phyloP scores from a whole-genome alignment of 2,888 invertebrate species.

The Caenorhabditis auriculariae region DNA sequence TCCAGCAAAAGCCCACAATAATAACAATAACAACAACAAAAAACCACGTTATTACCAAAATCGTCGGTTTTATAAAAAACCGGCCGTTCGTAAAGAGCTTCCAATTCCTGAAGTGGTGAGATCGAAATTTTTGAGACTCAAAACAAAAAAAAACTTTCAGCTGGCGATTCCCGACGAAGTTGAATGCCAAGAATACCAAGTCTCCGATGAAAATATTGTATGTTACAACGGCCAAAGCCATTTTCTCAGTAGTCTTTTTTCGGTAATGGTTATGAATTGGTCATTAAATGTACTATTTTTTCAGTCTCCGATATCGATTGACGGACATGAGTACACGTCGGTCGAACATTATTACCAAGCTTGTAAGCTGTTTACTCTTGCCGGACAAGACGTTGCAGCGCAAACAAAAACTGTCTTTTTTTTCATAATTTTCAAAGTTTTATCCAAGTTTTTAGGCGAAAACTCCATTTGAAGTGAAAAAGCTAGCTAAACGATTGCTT shows the following conservation, averaged over 20 bases:
- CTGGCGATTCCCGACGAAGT: neutral
- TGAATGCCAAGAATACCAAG: neutral
- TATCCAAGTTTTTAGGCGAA: neutral
- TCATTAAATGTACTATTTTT: neutral
- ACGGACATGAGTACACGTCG: conserved; percentile 47
- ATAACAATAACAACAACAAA: neutral
- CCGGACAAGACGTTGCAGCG: conserved; percentile 13
- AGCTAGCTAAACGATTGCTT: conserved; percentile 11
- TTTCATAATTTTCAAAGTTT: neutral
- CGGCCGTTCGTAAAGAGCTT: neutral
- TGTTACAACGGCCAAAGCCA: neutral
- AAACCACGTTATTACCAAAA: too few species aligned
- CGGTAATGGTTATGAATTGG: neutral
- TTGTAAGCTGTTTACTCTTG: conserved; percentile 45
- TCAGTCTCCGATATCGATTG: conserved; percentile 29
- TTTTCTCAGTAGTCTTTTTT: conserved; percentile 16
- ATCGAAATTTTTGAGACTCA: neutral
- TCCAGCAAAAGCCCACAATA: neutral
- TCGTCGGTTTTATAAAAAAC: too few species aligned
- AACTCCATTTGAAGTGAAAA: conserved; percentile 20
- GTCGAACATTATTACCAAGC: conserved; percentile 60
- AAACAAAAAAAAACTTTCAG: neutral
- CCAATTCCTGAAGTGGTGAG: neutral
- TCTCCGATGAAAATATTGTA: neutral
- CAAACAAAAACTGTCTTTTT: conserved; percentile 2